Evolutionary conservation across 2,888 invertebrate genomes (phyloP), one percentile per base, ranked within the genome.

Genomic region (Augochlorella aurata): DNA sequence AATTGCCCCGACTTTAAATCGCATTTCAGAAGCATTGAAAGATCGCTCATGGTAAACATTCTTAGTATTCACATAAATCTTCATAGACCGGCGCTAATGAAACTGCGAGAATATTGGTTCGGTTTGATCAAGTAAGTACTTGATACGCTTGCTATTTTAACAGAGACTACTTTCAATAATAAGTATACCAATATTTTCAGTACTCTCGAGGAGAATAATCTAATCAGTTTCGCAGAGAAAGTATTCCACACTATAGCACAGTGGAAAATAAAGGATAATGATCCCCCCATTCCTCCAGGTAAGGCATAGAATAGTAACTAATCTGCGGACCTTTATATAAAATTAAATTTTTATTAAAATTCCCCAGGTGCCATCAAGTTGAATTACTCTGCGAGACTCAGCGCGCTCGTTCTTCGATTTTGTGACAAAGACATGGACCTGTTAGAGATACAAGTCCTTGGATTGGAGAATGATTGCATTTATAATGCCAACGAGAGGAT

Each of bases 1-100:
- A 95, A 96, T 89, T 97, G 97, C 92, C 97, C 97, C 0, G 97
- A 98, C 92, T 97, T 97, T 93, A 96, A 96, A 90, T 95, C 96
- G 0, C 96, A 97, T 90, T 98, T 97, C 92, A 96, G 97, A 92
- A 96, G 95, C 90, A 97, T 97, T 63, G 97, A 97, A 92, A 97
- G 97, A 83, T 96, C 97, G 0, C 92, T 97, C 71, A 96, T 97
- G 63, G 94, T 96, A 0, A 97, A 97, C 91, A 94, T 97, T 70
- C 96, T 95, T 61, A 94, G 95, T 47, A 89, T 96, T 7, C 94
- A 95, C 65, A 89, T 97, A n/a, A 94, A 96, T 52, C 95, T 97
- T 71, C 97, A 97, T 91, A 95, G 97, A 79, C 96, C 96, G 74
- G 97, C 97, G 0, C 94, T 97, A 77, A 95, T 96, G 82, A 96